A percentile compares a stretch with the other conserved stretches of the same genome.
Evolutionary conservation across 2,113 vertebrate species (phyloP).

Genomic region (Mola mola): DNA sequence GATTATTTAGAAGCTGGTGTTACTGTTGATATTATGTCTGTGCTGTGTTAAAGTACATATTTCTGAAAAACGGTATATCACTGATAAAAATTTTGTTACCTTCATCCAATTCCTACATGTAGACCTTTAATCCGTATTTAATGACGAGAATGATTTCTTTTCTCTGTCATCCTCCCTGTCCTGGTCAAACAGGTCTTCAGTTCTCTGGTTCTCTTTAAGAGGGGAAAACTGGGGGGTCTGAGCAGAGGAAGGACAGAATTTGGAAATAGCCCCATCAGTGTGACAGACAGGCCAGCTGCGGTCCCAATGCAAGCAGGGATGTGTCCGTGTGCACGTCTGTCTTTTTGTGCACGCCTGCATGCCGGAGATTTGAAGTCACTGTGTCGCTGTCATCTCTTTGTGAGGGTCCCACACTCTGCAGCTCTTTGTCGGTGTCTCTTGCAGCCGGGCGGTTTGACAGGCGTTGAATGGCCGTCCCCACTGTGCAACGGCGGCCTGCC

Average conservation of each 20-base stretch:
- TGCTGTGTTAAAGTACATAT: too few species aligned
- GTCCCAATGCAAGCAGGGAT: slow-evolving; percentile 48
- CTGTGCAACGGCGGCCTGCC: slow-evolving; percentile 71
- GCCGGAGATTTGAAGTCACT: slow-evolving; percentile 70
- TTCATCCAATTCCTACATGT: not conserved
- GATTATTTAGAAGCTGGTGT: too few species aligned
- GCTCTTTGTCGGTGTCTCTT: slow-evolving; percentile 68
- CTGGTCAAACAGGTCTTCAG: not conserved
- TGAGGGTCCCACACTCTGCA: slow-evolving; percentile 65
- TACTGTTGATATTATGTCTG: too few species aligned
- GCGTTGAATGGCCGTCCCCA: slow-evolving; percentile 76
- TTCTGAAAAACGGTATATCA: too few species aligned
- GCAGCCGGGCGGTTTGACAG: slow-evolving; percentile 69
- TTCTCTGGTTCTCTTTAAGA: not conserved
- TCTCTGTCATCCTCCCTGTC: not conserved
- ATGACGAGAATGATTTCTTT: not conserved
- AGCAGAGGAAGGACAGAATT: slow-evolving; percentile 41
- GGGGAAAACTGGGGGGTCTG: not conserved
- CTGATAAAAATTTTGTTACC: not conserved
- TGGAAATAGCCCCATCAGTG: slow-evolving; percentile 65
- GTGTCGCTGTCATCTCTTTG: slow-evolving; percentile 71
- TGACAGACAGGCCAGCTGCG: slow-evolving; percentile 75
- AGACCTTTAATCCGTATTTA: not conserved
- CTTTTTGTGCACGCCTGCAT: slow-evolving; percentile 62
- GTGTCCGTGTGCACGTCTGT: slow-evolving; percentile 39